Base-by-base conservation (phyloP, 2,888 invertebrate genomes). In the Brenthis ino region DNA sequence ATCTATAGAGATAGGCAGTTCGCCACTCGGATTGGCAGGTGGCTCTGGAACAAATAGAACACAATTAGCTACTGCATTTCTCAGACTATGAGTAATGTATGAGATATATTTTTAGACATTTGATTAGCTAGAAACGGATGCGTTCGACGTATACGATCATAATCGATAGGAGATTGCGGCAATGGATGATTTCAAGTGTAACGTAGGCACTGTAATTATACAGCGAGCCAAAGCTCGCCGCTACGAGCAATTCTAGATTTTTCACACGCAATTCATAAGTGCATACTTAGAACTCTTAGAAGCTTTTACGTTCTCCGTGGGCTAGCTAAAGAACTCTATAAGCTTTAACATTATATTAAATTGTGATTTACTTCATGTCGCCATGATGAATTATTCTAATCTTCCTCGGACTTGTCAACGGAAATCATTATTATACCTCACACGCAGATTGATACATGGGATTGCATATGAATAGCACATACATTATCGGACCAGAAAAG, bases 1-100 rank as follows among this genome's bases (percentile, higher is more conserved):
- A 74, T 96, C 96, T 82, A 97, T 95, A 14, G 96, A 95, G 6
- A 97, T 94, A 0, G 97, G 96, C 72, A 96, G 88, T 54, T 94
- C 95, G 48, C 91, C 91, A 56, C 86, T 84, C 51, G 89, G 86
- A 74, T 80, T 89, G 73, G 79, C 85, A 72, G 92, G 86, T 64
- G 94, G 93, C 79, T 95, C 95, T 95, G 83, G 56, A 89, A 91
- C 80, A 85, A 68, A 71, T 66, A 67, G 64, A 56, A 63, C 43
- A 71, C 56, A 66, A 65, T 71, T 63, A 58, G 68, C 63, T 65
- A 70, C 68, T 53, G 55, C 50, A 56, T 61, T 47, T 37, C 56
- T 57, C 13, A 54, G 57, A 12, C 57, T 20, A 24, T 54, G 20
- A 43, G 63, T 63, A 43, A 63, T 43, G 11, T 16, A 53, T 63